Evolutionary conservation across 1,140 invertebrate species (phyloP).

Genomic region (Aporrectodea caliginosa): DNA sequence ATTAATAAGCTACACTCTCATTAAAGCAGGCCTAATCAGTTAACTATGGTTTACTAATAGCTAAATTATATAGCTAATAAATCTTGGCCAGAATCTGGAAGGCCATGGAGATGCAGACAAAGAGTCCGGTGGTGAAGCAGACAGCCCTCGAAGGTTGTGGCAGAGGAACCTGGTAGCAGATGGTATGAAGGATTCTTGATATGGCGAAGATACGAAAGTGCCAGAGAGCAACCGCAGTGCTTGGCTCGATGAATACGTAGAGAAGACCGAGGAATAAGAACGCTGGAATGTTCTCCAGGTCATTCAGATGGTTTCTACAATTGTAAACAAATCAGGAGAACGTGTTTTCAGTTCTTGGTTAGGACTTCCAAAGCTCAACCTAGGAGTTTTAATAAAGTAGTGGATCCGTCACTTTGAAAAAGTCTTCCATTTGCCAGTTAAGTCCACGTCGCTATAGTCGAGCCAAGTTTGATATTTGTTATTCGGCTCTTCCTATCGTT

Average conservation of each 20-base stretch:
- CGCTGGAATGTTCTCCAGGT: slow-evolving; percentile 66
- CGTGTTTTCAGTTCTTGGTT: no score
- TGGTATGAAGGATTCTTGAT: slow-evolving; percentile 62
- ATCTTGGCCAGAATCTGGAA: slow-evolving; percentile 28
- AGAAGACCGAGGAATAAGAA: slow-evolving; percentile 63
- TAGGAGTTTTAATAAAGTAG: no score
- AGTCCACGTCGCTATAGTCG: background rate
- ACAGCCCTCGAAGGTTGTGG: slow-evolving; percentile 62
- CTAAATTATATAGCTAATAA: no score
- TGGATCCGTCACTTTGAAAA: background rate
- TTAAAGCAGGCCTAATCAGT: no score
- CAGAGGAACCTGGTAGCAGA: slow-evolving; percentile 59
- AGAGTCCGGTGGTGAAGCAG: slow-evolving; percentile 57
- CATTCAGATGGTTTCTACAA: slow-evolving; percentile 66
- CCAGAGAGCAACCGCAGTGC: slow-evolving; percentile 56
- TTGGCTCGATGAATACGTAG: slow-evolving; percentile 63
- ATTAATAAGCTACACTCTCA: no score
- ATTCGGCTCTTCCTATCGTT: no score
- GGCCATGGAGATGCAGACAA: slow-evolving; percentile 60
- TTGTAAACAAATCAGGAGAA: no score
- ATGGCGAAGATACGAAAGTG: slow-evolving; percentile 63
- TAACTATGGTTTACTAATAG: no score
- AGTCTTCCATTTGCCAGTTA: background rate
- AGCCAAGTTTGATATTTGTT: no score
- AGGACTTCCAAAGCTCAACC: no score